phyloP scores from a whole-genome alignment of 2,113 vertebrate genomes.

The Dissostichus mawsoni region DNA sequence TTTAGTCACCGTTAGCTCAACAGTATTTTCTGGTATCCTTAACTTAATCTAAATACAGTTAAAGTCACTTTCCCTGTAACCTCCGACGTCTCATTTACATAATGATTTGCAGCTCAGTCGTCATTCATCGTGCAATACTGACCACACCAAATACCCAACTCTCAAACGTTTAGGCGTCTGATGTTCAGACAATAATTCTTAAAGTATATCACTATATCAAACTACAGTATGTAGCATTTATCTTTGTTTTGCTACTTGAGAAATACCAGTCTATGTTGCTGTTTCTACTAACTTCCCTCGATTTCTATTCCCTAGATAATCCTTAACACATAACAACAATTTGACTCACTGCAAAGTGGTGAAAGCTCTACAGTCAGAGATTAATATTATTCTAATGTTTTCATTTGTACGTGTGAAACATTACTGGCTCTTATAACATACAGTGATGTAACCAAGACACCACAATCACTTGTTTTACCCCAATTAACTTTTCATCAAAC shows the following conservation, averaged over 20 bases:
- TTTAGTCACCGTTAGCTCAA: background rate
- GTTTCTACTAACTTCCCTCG: conserved; percentile 13
- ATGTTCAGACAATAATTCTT: conserved; percentile 2
- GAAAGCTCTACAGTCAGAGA: background rate
- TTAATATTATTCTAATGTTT: conserved; percentile 3
- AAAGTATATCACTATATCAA: background rate
- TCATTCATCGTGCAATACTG: conserved; percentile 25
- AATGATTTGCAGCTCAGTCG: conserved; percentile 8
- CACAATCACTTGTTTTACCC: conserved; percentile 4
- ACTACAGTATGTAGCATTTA: background rate
- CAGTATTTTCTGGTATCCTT: background rate
- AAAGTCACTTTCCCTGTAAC: background rate
- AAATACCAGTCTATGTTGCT: background rate
- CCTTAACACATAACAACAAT: background rate
- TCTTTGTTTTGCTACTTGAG: conserved; percentile 7
- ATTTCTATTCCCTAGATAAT: conserved; percentile 18
- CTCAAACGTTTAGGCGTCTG: background rate
- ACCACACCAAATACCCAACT: conserved; percentile 8
- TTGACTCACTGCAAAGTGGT: background rate
- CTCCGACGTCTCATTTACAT: conserved; percentile 4
- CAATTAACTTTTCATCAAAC: conserved; percentile 22
- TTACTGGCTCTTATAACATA: conserved; percentile 3
- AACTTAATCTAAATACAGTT: background rate
- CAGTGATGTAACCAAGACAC: background rate
- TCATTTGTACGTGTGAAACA: conserved; percentile 4